Conservation (phyloP, 2,797 vertebrate genomes). For the Bradypodion pumilum region DNA sequence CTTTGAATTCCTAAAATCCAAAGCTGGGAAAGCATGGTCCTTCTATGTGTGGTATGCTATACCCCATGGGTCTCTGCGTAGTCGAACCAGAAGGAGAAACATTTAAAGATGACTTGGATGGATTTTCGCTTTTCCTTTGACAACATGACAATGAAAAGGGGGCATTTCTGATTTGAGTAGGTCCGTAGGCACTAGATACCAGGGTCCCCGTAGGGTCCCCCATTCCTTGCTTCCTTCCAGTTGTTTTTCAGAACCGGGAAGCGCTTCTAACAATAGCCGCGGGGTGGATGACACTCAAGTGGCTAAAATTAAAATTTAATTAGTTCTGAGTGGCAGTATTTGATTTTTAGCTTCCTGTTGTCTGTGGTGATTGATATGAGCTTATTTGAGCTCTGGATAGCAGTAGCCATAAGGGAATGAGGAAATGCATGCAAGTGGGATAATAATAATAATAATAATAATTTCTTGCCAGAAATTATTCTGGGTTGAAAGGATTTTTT, state of each 20-base stretch:
- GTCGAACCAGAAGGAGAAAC: no score
- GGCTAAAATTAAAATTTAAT: neutral
- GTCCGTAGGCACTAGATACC: no score
- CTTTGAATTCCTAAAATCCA: neutral
- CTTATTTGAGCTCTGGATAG: neutral
- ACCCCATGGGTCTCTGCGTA: no score
- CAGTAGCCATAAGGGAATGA: neutral
- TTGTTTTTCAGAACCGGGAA: neutral
- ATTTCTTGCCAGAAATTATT: no score
- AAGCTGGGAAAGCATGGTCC: neutral
- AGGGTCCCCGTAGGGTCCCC: no score
- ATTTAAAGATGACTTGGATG: no score
- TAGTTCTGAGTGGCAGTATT: neutral
- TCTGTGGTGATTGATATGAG: neutral
- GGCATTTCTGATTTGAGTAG: neutral
- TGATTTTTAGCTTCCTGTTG: neutral
- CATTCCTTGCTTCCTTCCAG: no score
- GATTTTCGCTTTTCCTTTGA: neutral
- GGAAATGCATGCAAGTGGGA: neutral
- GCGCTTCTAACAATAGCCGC: slow-evolving; percentile 3
- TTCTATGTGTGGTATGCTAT: neutral
- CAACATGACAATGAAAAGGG: neutral
- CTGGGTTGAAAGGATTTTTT: no score
- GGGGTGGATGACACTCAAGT: slow-evolving; percentile 27
- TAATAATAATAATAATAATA: no score